Evolutionary conservation across 2,797 vertebrate genomes (phyloP), one percentile per base, ranked within the genome.

Genomic region (Megaceryle alcyon): DNA sequence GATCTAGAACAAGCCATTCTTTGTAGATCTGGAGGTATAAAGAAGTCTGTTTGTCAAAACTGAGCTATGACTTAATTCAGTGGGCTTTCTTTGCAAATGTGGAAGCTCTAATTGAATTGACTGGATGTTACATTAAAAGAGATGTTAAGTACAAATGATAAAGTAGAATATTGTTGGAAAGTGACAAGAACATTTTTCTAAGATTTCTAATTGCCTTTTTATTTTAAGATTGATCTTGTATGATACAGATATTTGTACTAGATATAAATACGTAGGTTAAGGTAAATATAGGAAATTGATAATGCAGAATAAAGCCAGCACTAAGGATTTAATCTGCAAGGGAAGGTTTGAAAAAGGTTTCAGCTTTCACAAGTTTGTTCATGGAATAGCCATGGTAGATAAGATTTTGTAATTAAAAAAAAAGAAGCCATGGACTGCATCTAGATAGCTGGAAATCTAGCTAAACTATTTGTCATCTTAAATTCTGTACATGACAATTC

Each of bases 51-150:
- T 44, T 53, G 18, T 78, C 29, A 71, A 75, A 91, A 95, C 35
- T 33, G 59, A 53, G 3, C 37, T 66, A 26, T 72, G 86, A 79
- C 93, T 85, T 95, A 92, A 90, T 85, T 88, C 79, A 51, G 59
- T 70, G 72, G 92, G 19, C 94, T 95, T 78, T 73, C 22, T 48
- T 93, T 88, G 80, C 48, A 91, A 96, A 95, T 82, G 63, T 64
- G 77, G 93, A 79, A 90, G 25, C 46, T 90, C 35, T 63, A 35
- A 53, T 21, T 14, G 44, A 35, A 71, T 93, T 89, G 59, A 41
- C 60, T 77, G 43, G 39, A 41, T 37, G 14, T 43, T 59, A 28
- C 75, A 54, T 65, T 29, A 56, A 51, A 77, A 37, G 49, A 61
- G 39, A 71, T 56, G 11, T 11, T 80, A 71, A 72, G n/a, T 59